Evolutionary conservation across 2,888 invertebrate genomes (phyloP), one percentile per base, ranked within the genome.

Genomic region (Odiellus spinosus): DNA sequence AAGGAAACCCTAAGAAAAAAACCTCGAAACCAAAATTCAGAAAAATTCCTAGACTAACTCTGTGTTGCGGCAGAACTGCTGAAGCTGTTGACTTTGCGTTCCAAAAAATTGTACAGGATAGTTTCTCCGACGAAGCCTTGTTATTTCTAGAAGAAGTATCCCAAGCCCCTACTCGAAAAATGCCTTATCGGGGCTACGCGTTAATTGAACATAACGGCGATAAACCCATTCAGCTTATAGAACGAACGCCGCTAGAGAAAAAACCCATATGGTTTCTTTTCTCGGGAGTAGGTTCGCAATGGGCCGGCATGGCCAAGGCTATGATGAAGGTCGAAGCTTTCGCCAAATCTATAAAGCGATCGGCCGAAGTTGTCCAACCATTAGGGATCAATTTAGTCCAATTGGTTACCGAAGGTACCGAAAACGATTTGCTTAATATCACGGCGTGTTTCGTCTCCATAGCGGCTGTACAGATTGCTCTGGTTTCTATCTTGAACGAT

Each of bases 241-340:
- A 53, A 48, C 42, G 38, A 45, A 15, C 39, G 14, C 21, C 42
- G 12, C 12, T 35, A 19, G 79, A 80, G 38, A 74, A 75, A 53
- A 75, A 84, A 12, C 88, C 93, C 1, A 69, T 95, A 47, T 96
- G 93, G 87, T 96, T 77, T 67, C 76, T 96, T 53, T 96, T 90
- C 70, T 82, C 91, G 41, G 98, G 98, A 50, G 96, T 98, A 96
- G 96, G 96, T 12, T 82, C 86, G 38, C 96, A 96, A 69, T 96
- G 95, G 95, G 75, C 83, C 41, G 88, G 87, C 59, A 96, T 96
- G 95, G 93, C 80, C 12, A 78, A 78, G 61, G 76, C 80, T 49
- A 73, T 98, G 56, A 79, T 95, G 77, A 68, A 73, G 52, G 71
- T 96, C 53, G 83, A 87, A 45, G 69, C 72, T 1, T 95, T 95